Conservation (phyloP, 2,797 vertebrate species). For the Pangasius sanitwongsei region DNA sequence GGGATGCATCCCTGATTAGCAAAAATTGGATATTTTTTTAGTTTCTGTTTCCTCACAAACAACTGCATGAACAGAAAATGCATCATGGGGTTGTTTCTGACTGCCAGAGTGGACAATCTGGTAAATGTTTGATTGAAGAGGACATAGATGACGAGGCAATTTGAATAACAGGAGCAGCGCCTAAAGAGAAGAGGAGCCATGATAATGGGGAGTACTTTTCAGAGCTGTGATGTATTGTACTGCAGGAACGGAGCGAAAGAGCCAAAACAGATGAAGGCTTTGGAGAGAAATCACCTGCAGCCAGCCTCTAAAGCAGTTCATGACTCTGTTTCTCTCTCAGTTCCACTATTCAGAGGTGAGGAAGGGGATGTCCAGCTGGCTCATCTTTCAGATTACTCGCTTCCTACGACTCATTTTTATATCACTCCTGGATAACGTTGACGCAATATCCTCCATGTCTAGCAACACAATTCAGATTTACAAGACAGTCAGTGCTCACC, state of each 20-base stretch:
- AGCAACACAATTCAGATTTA: conserved; percentile 24
- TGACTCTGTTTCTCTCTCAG: neutral
- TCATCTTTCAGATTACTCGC: neutral
- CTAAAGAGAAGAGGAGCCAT: neutral
- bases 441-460: neutral
- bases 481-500: conserved; percentile 20
- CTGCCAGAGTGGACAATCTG: neutral
- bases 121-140: conserved; percentile 1
- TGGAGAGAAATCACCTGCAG: conserved; percentile 15
- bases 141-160: neutral
- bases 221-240: neutral
- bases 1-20: neutral
- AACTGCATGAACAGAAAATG: neutral
- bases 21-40: neutral
- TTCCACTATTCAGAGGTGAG: neutral
- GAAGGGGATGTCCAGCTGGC: neutral
- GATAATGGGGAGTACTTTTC: neutral
- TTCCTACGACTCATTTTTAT: neutral
- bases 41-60: neutral
- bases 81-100: neutral
- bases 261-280: conserved; percentile 19
- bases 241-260: neutral
- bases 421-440: neutral
- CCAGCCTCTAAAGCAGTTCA: neutral
- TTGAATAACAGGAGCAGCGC: neutral